Conservation (phyloP, 2,888 invertebrate genomes). For the Cephus rjabovi region DNA sequence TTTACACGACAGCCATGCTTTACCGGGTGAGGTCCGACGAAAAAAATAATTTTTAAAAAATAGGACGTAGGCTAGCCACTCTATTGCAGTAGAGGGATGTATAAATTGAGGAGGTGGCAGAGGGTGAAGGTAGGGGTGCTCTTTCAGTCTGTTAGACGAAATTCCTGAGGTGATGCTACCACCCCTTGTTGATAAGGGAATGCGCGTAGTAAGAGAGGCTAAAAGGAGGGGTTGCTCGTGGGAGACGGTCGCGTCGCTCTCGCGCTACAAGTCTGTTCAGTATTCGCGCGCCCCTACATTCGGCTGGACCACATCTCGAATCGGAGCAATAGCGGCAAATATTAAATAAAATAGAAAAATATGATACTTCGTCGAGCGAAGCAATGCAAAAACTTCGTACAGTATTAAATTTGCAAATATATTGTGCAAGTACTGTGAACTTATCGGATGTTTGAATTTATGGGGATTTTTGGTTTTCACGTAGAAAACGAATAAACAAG, state of each 20-base stretch:
- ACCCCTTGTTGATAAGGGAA: constrained; percentile 40
- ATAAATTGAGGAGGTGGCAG: not conserved
- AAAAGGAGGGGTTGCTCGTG: constrained; percentile 44
- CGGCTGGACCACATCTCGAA: constrained; percentile 40
- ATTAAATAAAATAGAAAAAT: not conserved
- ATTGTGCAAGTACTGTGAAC: not conserved
- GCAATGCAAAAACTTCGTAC: not conserved
- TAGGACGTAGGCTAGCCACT: not conserved
- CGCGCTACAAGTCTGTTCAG: constrained; percentile 54
- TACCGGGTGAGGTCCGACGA: not conserved
- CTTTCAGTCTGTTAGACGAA: not conserved
- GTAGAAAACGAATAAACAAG: not conserved
- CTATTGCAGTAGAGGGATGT: not conserved
- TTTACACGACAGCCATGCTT: not conserved
- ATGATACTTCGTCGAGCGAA: not conserved
- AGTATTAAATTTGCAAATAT: not conserved
- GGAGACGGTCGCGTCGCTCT: constrained; percentile 47
- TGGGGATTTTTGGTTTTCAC: not conserved
- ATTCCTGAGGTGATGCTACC: not conserved
- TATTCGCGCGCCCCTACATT: constrained; percentile 58
- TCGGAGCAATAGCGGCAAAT: not conserved
- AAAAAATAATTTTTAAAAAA: not conserved
- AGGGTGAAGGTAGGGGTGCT: not conserved
- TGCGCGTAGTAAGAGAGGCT: constrained; percentile 53
- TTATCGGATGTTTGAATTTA: not conserved